phyloP scores from a whole-genome alignment of 2,888 invertebrate species.

The Plebejus melissa region DNA sequence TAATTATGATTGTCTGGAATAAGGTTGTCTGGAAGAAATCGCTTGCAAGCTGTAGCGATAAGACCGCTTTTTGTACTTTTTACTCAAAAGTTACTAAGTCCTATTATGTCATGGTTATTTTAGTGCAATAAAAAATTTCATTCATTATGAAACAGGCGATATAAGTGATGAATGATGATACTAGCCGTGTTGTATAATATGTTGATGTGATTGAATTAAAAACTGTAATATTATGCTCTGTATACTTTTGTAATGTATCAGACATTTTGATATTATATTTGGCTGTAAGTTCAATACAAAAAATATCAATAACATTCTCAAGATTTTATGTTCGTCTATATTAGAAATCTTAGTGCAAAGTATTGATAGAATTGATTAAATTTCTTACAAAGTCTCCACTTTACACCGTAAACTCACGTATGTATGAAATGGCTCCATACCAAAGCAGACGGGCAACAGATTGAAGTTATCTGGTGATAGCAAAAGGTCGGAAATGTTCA shows the following conservation, averaged over 20 bases:
- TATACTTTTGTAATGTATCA: too few species aligned
- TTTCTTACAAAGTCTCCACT: constrained; percentile 25
- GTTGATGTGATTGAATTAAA: not conserved
- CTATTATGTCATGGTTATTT: too few species aligned
- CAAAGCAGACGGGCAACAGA: constrained; percentile 67
- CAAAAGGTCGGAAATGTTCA: constrained; percentile 51
- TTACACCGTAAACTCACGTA: constrained; percentile 44
- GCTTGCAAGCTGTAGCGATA: too few species aligned
- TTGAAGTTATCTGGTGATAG: constrained; percentile 54
- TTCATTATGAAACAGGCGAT: too few species aligned
- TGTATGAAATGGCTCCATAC: constrained; percentile 66
- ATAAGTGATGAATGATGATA: too few species aligned
- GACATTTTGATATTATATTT: not conserved
- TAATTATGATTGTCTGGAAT: too few species aligned
- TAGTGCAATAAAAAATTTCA: too few species aligned
- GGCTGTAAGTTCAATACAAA: not conserved
- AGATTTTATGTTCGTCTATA: not conserved
- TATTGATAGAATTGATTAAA: constrained; percentile 25
- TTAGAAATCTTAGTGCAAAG: not conserved
- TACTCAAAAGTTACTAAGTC: too few species aligned
- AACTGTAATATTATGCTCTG: not conserved
- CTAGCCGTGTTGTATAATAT: not conserved
- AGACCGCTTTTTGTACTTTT: too few species aligned
- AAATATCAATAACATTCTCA: not conserved
- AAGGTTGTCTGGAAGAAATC: too few species aligned